Base-by-base conservation (phyloP, 2,797 vertebrate genomes). In the Alosa sapidissima region DNA sequence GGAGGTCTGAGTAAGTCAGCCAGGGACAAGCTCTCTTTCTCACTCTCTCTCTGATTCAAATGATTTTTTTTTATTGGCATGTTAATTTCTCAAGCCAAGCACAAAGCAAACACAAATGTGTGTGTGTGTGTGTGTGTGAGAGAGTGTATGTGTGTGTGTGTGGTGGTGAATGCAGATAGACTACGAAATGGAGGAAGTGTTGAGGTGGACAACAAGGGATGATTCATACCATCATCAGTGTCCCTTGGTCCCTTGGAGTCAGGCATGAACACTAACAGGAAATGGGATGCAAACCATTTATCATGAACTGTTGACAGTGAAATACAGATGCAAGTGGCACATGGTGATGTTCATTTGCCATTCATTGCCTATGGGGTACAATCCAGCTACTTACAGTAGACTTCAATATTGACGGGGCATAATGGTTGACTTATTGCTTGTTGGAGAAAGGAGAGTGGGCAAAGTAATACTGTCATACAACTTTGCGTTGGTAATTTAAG, bases 111-210 rank as follows among this genome's bases (percentile, higher is more conserved):
- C 24, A 9, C 58, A 62, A 62, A 9, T 19, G 60, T 62, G 28
- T 72, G 65, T 72, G 65, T 68, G 65, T 68, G 65, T 68, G 65
- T 68, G 62, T 68, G 62, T 68, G 62, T 68, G 62, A 36, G 28
- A 41, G 65, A 41, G 65, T 72, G 62, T 68, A 28, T 68, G 28
- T 68, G 62, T 68, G 62, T 68, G 62, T 68, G 62, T 68, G 62
- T 10, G 55, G 16, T 60, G 16, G 14, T 60, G 58, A 19, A 21
- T 33, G 62, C 24, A 33, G 62, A 72, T 72, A 36, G 33, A 72
- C 33, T 36, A 5, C 9, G 6, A 41, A 4, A 75, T 41, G 14
- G 68, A 41, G 68, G 68, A 75, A 75, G 68, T 75, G 16, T 14
- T 16, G 13, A 6, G 68, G 14, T 33, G 4, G 33, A 14, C 33